These are phyloP conservation scores for Chrysogorgia sp. DNA, from an alignment of 92 coral and sea anemone genomes.

Conservation along the genomic window DNA sequence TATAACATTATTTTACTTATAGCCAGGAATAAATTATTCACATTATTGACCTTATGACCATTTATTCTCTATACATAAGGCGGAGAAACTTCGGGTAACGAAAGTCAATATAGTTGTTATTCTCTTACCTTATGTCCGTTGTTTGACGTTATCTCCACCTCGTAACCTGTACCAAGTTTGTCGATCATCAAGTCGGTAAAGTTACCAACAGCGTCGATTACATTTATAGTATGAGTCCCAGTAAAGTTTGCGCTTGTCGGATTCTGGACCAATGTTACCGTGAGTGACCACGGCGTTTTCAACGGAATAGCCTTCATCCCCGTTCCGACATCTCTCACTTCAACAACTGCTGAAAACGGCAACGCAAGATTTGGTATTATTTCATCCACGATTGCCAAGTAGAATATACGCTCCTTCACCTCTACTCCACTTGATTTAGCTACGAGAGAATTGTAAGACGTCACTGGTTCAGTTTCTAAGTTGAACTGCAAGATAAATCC, in stretches of 20 bases:
- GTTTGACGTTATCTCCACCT: conserved; percentile 67
- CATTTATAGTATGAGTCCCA: conserved; percentile 70
- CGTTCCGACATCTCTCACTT: conserved; percentile 80
- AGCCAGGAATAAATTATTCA: too few species aligned
- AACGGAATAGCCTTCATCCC: conserved; percentile 70
- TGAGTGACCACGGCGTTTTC: conserved; percentile 70
- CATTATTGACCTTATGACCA: too few species aligned
- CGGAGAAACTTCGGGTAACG: too few species aligned
- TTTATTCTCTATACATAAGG: too few species aligned
- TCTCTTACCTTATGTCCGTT: conserved; percentile 74
- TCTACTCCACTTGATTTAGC: conserved; percentile 68
- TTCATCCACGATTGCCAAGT: conserved; percentile 66
- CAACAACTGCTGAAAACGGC: conserved; percentile 75
- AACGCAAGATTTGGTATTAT: conserved; percentile 73
- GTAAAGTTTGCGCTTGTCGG: conserved; percentile 69
- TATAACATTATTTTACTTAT: too few species aligned
- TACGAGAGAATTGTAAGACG: conserved; percentile 74
- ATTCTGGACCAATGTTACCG: conserved; percentile 47
- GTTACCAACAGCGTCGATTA: conserved; percentile 64
- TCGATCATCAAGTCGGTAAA: conserved; percentile 71
- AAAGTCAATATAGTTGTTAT: too few species aligned
- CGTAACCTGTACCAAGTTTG: conserved; percentile 60
- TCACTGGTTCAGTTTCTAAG: conserved; percentile 72
- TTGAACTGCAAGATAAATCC: conserved; percentile 61
- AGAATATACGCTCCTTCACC: conserved; percentile 63